Percentiles rank a stretch among this genome's conserved stretches.
These are phyloP conservation scores for Harpalus rubripes DNA, from an alignment of 2,888 invertebrate genomes.

Conservation along the genomic window DNA sequence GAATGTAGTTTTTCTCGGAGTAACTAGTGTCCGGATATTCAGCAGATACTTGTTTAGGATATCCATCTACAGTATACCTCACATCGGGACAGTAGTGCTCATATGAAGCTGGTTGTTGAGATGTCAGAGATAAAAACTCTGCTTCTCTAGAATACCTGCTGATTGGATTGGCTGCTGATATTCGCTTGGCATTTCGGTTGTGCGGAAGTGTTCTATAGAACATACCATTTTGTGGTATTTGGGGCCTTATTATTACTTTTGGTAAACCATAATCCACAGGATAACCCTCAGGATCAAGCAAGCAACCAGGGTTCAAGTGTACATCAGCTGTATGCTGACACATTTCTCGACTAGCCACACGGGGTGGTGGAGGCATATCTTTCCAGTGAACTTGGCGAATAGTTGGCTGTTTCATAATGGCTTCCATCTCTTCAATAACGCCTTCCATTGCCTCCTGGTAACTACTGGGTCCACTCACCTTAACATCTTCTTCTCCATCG, in stretches of 20 bases:
- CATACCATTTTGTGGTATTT: slow-evolving; percentile 75
- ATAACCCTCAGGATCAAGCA: slow-evolving; percentile 88
- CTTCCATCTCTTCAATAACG: slow-evolving; percentile 71
- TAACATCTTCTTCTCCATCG: slow-evolving; percentile 74
- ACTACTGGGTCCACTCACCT: slow-evolving; percentile 71
- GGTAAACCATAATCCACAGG: slow-evolving; percentile 89
- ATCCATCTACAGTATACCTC: slow-evolving; percentile 89
- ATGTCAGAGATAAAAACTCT: slow-evolving; percentile 81
- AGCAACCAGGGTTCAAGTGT: slow-evolving; percentile 87
- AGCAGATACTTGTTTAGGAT: slow-evolving; percentile 79
- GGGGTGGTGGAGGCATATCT: slow-evolving; percentile 70
- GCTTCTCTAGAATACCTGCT: slow-evolving; percentile 83
- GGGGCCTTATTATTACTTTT: slow-evolving; percentile 80
- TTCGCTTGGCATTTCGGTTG: slow-evolving; percentile 81
- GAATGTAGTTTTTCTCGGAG: slow-evolving; percentile 81
- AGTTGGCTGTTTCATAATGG: slow-evolving; percentile 70
- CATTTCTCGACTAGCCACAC: slow-evolving; percentile 78
- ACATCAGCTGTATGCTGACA: slow-evolving; percentile 86
- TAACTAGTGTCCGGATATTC: slow-evolving; percentile 72
- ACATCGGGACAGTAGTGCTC: slow-evolving; percentile 81
- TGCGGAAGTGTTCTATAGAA: slow-evolving; percentile 90
- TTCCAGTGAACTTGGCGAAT: slow-evolving; percentile 80
- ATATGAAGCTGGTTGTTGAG: slow-evolving; percentile 77
- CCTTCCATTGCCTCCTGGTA: slow-evolving; percentile 74
- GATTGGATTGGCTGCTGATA: slow-evolving; percentile 79